phyloP scores from a whole-genome alignment of 2,797 vertebrate species.

The Sebastes nivosus region DNA sequence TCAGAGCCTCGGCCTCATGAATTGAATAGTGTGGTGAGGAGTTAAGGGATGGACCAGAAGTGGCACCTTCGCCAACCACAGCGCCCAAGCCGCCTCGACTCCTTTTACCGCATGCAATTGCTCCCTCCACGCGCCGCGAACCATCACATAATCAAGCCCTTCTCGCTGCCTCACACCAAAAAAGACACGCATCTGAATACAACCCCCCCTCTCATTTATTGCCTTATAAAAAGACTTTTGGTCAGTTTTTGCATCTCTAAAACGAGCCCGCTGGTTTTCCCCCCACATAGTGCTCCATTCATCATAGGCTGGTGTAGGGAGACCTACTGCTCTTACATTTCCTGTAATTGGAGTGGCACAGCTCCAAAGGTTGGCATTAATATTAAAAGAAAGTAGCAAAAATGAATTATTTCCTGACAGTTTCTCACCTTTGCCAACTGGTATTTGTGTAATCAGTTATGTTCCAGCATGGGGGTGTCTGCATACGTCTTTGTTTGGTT shows the following conservation, averaged over 20 bases:
- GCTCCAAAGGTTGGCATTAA: slow-evolving; percentile 89
- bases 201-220: slow-evolving; percentile 80
- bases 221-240: slow-evolving; percentile 85
- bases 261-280: slow-evolving; percentile 85
- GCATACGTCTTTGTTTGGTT: slow-evolving; percentile 71
- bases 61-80: slow-evolving; percentile 78
- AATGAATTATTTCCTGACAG: slow-evolving; percentile 92
- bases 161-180: slow-evolving; percentile 62
- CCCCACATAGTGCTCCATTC: slow-evolving; percentile 96
- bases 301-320: slow-evolving; percentile 87
- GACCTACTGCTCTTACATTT: slow-evolving; percentile 87
- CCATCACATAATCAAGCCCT: slow-evolving; percentile 76
- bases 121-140: slow-evolving; percentile 37
- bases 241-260: slow-evolving; percentile 87
- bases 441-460: slow-evolving; percentile 58
- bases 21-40: slow-evolving; percentile 74
- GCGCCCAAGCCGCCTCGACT: slow-evolving; percentile 55
- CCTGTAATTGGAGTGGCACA: slow-evolving; percentile 90
- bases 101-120: slow-evolving; percentile 67
- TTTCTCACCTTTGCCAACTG: slow-evolving; percentile 42
- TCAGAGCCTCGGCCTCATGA: slow-evolving; percentile 69
- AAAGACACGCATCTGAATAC: slow-evolving; percentile 70
- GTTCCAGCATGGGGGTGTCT: slow-evolving; percentile 46
- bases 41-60: slow-evolving; percentile 71
- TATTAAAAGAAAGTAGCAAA: slow-evolving; percentile 74